Evolutionary conservation across 2,888 invertebrate species (phyloP), one percentile per base, ranked within the genome.

Genomic region (Leptopilina drosophilae): DNA sequence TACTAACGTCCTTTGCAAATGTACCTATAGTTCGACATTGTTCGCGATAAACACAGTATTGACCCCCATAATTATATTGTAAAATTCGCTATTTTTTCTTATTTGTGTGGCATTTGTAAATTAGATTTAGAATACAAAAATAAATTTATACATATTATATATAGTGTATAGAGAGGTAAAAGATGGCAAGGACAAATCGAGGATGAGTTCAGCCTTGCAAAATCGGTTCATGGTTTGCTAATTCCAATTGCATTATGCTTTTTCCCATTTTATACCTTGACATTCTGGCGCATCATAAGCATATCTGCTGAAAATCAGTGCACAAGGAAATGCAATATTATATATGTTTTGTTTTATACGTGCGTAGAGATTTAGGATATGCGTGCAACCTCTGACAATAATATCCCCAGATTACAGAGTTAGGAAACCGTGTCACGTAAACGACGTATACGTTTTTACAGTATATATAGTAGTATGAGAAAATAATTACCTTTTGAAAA

Each of bases 281-380:
- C 82, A 85, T 83, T 84, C 84, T 81, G 82, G 66, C 82, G 82
- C 80, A 82, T 82, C 82, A 83, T 84, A 84, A 84, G 82, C 82
- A 77, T 85, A 85, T 85, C 85, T 67, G 42, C 14, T 59, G 8
- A 42, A 67, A 77, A 77, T 80, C 82, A 77, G 78, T 78, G 78
- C 79, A 62, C 59, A 82, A 67, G 78, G 82, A 83, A 82, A 85
- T 85, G 81, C 7, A 73, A 20, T 42, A 42, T 33, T 33, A 33
- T 33, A 2, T 33, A 5, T 33, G 3, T 33, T n/a, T n/a, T n/a
- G n/a, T n/a, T n/a, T 4, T 33, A 33, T 33, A 5, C 33, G 33
- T 42, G 7, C 7, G 7, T 8, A 42, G 5, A 42, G 42, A 42
- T 42, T 42, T 42, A 42, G 42, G 7, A 42, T 42, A 42, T 42